A percentile compares a stretch with the other conserved stretches of the same genome.
Evolutionary conservation across 2,797 vertebrate genomes (phyloP).

Genomic region (Ataeniobius toweri): DNA sequence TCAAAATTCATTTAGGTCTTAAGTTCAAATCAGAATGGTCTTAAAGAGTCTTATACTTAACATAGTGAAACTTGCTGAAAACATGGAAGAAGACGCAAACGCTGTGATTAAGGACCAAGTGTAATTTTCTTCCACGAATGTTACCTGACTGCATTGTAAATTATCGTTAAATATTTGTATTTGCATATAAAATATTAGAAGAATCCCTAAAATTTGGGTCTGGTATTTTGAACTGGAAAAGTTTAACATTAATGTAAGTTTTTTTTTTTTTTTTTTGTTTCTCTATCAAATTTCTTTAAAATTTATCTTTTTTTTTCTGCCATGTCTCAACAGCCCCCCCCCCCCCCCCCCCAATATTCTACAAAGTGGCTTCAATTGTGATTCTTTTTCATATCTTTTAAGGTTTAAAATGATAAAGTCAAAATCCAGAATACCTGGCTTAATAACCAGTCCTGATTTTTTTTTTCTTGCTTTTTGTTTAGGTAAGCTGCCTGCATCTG

Average conservation of each 20-base stretch:
- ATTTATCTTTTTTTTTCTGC: background rate
- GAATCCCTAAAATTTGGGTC: background rate
- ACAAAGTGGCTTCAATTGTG: background rate
- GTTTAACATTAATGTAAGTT: no score
- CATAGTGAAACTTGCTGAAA: background rate
- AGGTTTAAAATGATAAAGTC: background rate
- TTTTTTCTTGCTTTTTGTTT: constrained; percentile 19
- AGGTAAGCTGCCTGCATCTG: constrained; percentile 86
- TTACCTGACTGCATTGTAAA: background rate
- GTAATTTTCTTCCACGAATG: background rate
- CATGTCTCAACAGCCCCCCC: no score
- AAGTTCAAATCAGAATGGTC: background rate
- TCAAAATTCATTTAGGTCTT: background rate
- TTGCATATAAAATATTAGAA: background rate
- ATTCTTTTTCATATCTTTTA: background rate
- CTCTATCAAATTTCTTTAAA: background rate
- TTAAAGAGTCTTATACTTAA: background rate
- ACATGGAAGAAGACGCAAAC: background rate
- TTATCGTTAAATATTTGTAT: background rate
- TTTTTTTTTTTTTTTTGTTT: background rate
- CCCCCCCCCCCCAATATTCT: background rate
- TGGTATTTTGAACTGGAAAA: no score
- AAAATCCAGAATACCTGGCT: background rate
- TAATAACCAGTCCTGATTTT: background rate
- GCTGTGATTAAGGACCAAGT: background rate